Base-by-base conservation (phyloP, 2,113 vertebrate species). In the Gambusia holbrooki region DNA sequence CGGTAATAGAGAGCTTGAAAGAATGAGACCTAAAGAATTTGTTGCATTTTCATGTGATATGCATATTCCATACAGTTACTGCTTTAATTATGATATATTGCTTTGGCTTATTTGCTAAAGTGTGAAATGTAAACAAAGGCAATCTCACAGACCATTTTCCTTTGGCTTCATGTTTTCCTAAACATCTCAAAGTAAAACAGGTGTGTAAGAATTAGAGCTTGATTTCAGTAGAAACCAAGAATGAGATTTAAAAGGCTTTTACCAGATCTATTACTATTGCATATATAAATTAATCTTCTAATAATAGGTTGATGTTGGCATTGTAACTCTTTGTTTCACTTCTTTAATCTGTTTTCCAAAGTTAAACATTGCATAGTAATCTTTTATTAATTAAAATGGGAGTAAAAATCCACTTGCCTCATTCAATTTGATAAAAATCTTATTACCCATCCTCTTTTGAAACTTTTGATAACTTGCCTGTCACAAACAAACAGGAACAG, bases 381-480 rank as follows among this genome's bases (percentile, higher is more conserved):
- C 45, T 17, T 48, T 48, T 48, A 17, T 19, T 48, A 19, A 48
- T 48, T 17, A 48, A 13, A 30, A 76, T 35, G 27, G 48, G 32
- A 30, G 30, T 62, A 29, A 63, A 58, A 58, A 25, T 10, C 17
- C n/a, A n/a, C 19, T 58, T 58, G 83, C 69, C 72, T 84, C 77
- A 81, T 81, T 87, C 69, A 81, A 84, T 72, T 66, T 45, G 62
- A 73, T 76, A 65, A 74, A 74, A 84, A 81, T 72, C 42, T 81
- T 79, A 85, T 83, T 83, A 81, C 65, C 69, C 1, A 19, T 19
- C 71, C 71, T 80, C 32, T 66, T 73, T 8, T 80, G 70, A 76
- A 60, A 54, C 30, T 69, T 27, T 66, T 82, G 84, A 68, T 79
- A 45, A 45, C 66, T 74, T 8, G 51, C 19, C 65, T 79, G 66